Base-by-base conservation (phyloP, 2,797 vertebrate species). In the Discoglossus pictus region DNA sequence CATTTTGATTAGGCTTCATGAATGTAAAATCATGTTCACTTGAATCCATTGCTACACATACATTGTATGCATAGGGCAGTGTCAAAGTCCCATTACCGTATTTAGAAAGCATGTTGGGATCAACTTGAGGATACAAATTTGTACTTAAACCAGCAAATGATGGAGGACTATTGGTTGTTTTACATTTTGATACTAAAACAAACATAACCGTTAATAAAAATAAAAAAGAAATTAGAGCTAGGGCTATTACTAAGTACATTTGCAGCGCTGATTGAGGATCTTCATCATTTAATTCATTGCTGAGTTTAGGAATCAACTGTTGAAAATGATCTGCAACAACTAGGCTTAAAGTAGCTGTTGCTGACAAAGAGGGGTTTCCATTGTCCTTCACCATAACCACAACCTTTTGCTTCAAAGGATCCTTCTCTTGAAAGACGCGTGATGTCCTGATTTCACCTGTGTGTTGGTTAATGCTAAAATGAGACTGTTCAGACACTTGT, bases 371-470 rank as follows among this genome's bases (percentile, higher is more conserved):
- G 23, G 83, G 84, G 24, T 84, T 73, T 24, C 89, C 89, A 64
- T 86, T 87, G 80, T 91, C 90, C 75, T 84, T 83, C 65, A 92
- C 88, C 40, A 86, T 77, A 52, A 91, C 80, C 77, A 79, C 61
- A 69, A 92, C 82, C 74, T 82, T 89, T 38, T 93, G 89, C 58
- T 84, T 89, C 23, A 88, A 79, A 12, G 75, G 74, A 78, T 91
- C 90, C 87, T 90, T 84, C 76, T 90, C 86, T 73, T 74, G 86
- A 24, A 89, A 79, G 64, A 82, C 84, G 6, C 87, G 83, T 38
- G 81, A 75, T 36, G 89, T 92, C 80, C 87, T 82, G 58, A 92
- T 86, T 77, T 92, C 90, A 74, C 91, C 90, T 71, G 89, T 91
- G 76, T 92, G 87, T 76, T 72, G 76, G 46, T 83, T 83, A 79